Conservation (phyloP, 2,113 vertebrate genomes). For the Euleptes europaea region DNA sequence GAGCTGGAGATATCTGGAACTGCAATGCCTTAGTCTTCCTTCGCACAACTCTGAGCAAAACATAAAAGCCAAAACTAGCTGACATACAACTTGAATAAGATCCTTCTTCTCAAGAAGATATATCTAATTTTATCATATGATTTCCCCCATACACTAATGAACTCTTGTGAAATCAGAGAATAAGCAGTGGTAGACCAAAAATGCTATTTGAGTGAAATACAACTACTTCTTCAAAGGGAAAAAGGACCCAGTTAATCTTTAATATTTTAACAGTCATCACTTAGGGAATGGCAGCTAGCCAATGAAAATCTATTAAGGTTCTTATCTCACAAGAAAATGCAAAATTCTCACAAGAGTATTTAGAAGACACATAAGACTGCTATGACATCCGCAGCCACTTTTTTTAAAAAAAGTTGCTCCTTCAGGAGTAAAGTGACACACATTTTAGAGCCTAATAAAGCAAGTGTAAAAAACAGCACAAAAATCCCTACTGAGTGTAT, state of each 20-base stretch:
- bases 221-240: background rate
- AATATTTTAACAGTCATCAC: conserved; percentile 4
- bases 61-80: background rate
- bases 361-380: background rate
- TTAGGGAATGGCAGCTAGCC: background rate
- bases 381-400: background rate
- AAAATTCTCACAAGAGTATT: too few species aligned
- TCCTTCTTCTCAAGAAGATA: background rate
- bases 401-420: background rate
- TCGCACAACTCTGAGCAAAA: background rate
- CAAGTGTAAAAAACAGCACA: too few species aligned
- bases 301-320: background rate
- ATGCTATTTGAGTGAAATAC: background rate
- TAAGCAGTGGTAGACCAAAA: background rate
- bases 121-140: background rate
- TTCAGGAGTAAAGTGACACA: background rate
- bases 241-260: background rate
- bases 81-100: background rate
- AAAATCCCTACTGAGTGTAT: too few species aligned
- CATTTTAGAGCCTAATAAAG: too few species aligned
- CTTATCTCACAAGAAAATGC: background rate
- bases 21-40: background rate
- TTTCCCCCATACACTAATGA: background rate
- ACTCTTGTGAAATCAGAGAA: background rate
- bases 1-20: background rate